Evolutionary conservation across 2,888 invertebrate genomes (phyloP), one percentile per base, ranked within the genome.

Genomic region (Allygus modestus): DNA sequence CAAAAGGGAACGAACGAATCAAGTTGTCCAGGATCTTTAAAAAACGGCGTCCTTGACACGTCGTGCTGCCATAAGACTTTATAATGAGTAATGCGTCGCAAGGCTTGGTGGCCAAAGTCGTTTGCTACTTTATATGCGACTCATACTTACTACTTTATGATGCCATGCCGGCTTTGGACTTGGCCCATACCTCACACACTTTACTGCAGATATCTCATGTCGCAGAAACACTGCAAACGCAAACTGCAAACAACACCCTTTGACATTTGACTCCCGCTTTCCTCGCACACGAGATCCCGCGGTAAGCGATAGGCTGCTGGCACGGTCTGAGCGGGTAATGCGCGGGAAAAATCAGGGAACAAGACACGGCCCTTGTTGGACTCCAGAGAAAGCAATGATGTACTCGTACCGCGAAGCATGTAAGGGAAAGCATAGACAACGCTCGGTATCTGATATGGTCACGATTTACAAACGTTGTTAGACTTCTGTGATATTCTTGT

Each of bases 361-460:
- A 65, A 71, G 37, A 33, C 71, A 71, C 41, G 71, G 37, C 15
- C 71, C 71, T 41, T 20, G 33, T 71, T n/a, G 71, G 4, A 41
- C 7, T 23, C 71, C 71, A 41, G 71, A 71, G 71, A 71, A 71
- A 71, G 71, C 71, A 65, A 65, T 65, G 65, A 65, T 65, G 65
- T 65, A 65, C 71, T 23, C 20, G 71, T 41, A 71, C 71, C 20
- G 71, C n/a, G 71, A 20, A 41, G 31, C 71, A 71, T 71, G 33
- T 71, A 33, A 71, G 71, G 71, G 71, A 71, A 71, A 71, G 71
- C 28, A n/a, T 11, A 69, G 33, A 26, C 69, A 23, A 51, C 51
- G 5, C 65, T 28, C 26, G 65, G 17, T 28, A 65, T 65, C 65
- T 65, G 28, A 65, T 28, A 65, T 12, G 65, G 31, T 1, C 28